Conservation (phyloP, 1,140 invertebrate species). For the Conus betulinus region DNA sequence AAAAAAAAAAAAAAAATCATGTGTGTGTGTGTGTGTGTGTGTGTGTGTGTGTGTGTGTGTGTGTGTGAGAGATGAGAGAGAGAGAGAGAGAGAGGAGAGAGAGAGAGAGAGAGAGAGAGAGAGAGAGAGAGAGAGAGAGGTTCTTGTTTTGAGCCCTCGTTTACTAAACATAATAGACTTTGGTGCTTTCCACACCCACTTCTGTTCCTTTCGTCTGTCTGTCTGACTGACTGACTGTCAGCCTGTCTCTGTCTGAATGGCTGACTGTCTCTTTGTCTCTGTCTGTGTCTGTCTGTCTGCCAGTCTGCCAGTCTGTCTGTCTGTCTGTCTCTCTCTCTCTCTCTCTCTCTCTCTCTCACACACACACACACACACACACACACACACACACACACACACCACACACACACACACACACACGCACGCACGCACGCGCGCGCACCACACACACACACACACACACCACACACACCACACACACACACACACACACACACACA, state of each 20-base stretch:
- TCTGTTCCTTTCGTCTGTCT: not conserved
- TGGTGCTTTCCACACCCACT: not conserved
- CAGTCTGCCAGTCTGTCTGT: not conserved
- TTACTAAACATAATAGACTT: not conserved
- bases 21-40: slow-evolving; percentile 10
- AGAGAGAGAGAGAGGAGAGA: too few species aligned
- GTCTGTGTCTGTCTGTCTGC: not conserved
- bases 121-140: too few species aligned
- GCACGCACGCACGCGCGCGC: too few species aligned
- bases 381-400: too few species aligned
- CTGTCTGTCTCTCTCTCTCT: slow-evolving; percentile 8
- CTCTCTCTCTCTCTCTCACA: not conserved
- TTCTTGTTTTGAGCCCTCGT: not conserved
- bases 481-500: too few species aligned
- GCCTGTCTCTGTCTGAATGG: not conserved
- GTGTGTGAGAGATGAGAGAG: not conserved
- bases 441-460: too few species aligned
- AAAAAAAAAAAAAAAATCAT: too few species aligned
- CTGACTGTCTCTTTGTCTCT: not conserved
- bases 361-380: not conserved
- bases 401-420: too few species aligned
- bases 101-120: too few species aligned
- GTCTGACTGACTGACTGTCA: not conserved
- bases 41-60: slow-evolving; percentile 10
- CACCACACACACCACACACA: too few species aligned